phyloP scores from a whole-genome alignment of 2,888 invertebrate species.

The Drosophila histrio region DNA sequence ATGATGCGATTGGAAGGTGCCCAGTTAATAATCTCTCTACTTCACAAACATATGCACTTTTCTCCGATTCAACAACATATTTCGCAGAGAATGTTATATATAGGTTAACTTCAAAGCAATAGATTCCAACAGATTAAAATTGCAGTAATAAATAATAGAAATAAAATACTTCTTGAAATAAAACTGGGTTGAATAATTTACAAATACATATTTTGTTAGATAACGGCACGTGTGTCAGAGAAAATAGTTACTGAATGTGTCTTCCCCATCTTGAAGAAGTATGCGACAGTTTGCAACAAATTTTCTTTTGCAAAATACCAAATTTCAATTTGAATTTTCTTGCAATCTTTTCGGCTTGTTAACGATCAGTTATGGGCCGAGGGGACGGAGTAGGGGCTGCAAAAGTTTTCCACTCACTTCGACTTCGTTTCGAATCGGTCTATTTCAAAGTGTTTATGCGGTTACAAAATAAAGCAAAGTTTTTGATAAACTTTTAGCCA shows the following conservation, averaged over 20 bases:
- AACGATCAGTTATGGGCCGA: slow-evolving; percentile 50
- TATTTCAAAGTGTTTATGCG: slow-evolving; percentile 79
- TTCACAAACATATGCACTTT: no score
- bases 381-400: not conserved
- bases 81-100: no score
- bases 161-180: not conserved
- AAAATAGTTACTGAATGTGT: not conserved
- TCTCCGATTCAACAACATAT: no score
- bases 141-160: not conserved
- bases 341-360: slow-evolving; percentile 72
- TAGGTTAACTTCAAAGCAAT: no score
- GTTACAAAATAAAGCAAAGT: slow-evolving; percentile 73
- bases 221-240: not conserved
- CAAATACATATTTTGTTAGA: not conserved
- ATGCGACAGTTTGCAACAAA: slow-evolving; percentile 45
- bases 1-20: slow-evolving; percentile 11
- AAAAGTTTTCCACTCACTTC: slow-evolving; percentile 56
- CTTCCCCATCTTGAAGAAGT: slow-evolving; percentile 14
- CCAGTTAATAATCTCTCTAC: not conserved
- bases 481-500: slow-evolving; percentile 71
- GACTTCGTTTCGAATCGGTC: slow-evolving; percentile 56
- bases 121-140: not conserved
- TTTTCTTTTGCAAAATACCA: slow-evolving; percentile 32
- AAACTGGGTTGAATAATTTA: not conserved
- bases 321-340: slow-evolving; percentile 73